phyloP scores from a whole-genome alignment of 2,113 vertebrate genomes.

The Microtus montanus region DNA sequence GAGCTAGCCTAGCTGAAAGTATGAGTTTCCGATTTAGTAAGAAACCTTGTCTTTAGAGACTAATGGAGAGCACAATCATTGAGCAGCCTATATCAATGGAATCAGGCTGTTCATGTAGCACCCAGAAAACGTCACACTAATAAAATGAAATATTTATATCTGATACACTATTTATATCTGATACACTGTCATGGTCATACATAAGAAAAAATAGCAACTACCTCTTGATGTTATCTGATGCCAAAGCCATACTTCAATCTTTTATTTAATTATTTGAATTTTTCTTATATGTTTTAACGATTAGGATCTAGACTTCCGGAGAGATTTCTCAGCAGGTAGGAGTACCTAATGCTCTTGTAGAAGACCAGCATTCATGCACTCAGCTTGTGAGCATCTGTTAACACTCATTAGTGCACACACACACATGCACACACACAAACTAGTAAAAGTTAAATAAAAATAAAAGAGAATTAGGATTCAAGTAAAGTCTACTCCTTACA shows the following conservation, averaged over 20 bases:
- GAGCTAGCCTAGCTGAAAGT: neutral
- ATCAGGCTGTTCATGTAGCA: neutral
- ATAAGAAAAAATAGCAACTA: constrained; percentile 13
- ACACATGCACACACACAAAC: neutral
- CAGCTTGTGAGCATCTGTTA: neutral
- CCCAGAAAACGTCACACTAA: neutral
- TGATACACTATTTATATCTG: neutral
- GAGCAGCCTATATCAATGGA: neutral
- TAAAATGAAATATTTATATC: neutral
- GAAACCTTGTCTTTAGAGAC: neutral
- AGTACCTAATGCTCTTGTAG: neutral
- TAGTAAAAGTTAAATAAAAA: neutral
- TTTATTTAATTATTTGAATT: neutral
- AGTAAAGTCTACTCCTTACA: neutral
- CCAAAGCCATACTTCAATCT: neutral
- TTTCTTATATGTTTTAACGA: neutral
- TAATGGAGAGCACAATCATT: too few species aligned
- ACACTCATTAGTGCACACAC: neutral
- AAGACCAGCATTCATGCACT: neutral
- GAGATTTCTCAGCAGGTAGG: neutral
- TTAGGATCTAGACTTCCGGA: neutral
- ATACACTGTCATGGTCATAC: neutral
- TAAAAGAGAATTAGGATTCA: neutral
- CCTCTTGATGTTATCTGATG: neutral
- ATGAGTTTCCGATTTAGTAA: neutral